phyloP scores from a whole-genome alignment of 2,113 vertebrate genomes.

The Psilopsiagon aurifrons region DNA sequence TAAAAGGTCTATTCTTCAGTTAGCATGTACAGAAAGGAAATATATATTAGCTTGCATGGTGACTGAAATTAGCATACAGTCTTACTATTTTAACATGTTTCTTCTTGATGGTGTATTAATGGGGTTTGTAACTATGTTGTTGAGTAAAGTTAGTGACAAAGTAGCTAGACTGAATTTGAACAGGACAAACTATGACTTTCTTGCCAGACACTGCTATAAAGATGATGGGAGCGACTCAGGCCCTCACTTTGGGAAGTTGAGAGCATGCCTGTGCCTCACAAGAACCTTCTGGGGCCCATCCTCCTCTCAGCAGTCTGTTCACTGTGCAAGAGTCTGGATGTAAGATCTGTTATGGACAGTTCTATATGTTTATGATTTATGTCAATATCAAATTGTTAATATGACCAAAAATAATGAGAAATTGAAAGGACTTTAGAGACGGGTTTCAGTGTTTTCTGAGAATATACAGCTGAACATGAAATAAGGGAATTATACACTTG shows the following conservation, averaged over 20 bases:
- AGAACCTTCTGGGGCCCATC: too few species aligned
- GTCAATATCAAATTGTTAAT: background rate
- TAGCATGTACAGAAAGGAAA: background rate
- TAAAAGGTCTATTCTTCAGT: background rate
- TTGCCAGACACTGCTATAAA: background rate
- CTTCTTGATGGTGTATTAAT: background rate
- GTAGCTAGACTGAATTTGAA: background rate
- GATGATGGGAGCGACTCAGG: background rate
- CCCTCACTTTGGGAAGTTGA: background rate
- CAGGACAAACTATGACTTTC: background rate
- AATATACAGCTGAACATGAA: background rate
- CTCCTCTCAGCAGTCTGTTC: background rate
- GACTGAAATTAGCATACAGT: background rate
- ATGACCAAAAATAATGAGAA: background rate
- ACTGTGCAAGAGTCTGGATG: background rate
- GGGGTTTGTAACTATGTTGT: background rate
- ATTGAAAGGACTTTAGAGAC: background rate
- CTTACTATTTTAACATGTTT: background rate
- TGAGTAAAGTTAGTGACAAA: background rate
- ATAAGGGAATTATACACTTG: background rate
- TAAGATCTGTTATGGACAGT: background rate
- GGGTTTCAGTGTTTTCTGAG: background rate
- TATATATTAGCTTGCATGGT: background rate
- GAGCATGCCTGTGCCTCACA: background rate
- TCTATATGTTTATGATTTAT: background rate